A percentile compares a stretch with the other conserved stretches of the same genome.
Conservation (phyloP, 2,888 invertebrate genomes). For the Lapara coniferarum region DNA sequence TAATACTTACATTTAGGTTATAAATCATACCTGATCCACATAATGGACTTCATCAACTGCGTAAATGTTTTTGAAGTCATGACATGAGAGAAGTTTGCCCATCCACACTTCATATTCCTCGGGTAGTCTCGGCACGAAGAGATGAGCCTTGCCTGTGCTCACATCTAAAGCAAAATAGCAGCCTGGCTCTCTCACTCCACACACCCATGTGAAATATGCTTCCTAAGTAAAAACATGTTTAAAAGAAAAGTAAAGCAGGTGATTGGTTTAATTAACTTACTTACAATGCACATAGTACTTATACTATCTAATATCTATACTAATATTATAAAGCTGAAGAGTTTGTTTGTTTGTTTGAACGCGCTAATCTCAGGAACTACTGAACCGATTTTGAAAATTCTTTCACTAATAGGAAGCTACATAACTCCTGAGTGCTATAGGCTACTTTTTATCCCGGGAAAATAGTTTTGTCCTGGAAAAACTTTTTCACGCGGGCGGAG, state of each 20-base stretch:
- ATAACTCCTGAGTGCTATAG: too few relatives aligned
- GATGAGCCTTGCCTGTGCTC: conserved; percentile 85
- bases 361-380: too few relatives aligned
- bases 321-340: too few relatives aligned
- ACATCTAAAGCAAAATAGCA: conserved; percentile 94
- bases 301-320: too few relatives aligned
- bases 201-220: conserved; percentile 98
- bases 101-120: conserved; percentile 96
- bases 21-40: conserved; percentile 86
- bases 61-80: conserved; percentile 91
- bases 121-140: conserved; percentile 95
- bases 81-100: conserved; percentile 89
- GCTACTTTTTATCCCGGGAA: too few relatives aligned
- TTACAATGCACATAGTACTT: neutral
- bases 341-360: too few relatives aligned
- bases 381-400: too few relatives aligned
- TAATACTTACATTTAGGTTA: too few relatives aligned
- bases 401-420: too few relatives aligned
- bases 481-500: too few relatives aligned
- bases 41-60: conserved; percentile 92
- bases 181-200: conserved; percentile 96
- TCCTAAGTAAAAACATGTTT: conserved; percentile 84
- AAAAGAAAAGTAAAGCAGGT: neutral
- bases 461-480: too few relatives aligned
- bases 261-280: neutral